phyloP scores from a whole-genome alignment of 1,140 invertebrate genomes.

The Prorops nasuta region DNA sequence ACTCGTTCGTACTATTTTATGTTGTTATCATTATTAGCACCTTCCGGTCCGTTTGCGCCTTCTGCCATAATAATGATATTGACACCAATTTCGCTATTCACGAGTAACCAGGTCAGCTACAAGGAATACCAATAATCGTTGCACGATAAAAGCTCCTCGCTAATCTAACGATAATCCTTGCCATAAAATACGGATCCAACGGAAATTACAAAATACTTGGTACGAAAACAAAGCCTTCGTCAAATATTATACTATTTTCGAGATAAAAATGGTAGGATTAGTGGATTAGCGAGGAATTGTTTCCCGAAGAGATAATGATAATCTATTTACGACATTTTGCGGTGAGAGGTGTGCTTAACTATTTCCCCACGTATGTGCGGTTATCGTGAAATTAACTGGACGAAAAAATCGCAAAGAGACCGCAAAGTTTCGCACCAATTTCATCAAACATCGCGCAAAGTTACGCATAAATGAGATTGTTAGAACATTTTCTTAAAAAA shows the following conservation, averaged over 20 bases:
- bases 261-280: background rate
- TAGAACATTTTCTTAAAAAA: constrained; percentile 10
- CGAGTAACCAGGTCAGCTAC: constrained; percentile 39
- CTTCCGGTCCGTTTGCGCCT: constrained; percentile 22
- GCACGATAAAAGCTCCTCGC: constrained; percentile 18
- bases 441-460: constrained; percentile 7
- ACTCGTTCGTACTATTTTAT: too few species aligned
- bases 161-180: background rate
- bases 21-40: too few species aligned
- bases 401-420: constrained; percentile 2
- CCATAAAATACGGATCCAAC: background rate
- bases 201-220: background rate
- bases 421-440: background rate
- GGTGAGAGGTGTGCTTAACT: background rate
- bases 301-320: background rate
- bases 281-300: background rate
- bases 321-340: constrained; percentile 9
- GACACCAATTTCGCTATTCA: constrained; percentile 33
- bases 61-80: constrained; percentile 23
- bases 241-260: background rate
- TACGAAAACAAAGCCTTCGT: background rate
- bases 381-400: constrained; percentile 8
- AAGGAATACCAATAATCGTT: too few species aligned
- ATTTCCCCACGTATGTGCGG: background rate
- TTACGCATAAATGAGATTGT: too few species aligned